These are phyloP conservation scores for Parascotia fuliginaria DNA, from an alignment of 2,888 invertebrate genomes.

Conservation along the genomic window DNA sequence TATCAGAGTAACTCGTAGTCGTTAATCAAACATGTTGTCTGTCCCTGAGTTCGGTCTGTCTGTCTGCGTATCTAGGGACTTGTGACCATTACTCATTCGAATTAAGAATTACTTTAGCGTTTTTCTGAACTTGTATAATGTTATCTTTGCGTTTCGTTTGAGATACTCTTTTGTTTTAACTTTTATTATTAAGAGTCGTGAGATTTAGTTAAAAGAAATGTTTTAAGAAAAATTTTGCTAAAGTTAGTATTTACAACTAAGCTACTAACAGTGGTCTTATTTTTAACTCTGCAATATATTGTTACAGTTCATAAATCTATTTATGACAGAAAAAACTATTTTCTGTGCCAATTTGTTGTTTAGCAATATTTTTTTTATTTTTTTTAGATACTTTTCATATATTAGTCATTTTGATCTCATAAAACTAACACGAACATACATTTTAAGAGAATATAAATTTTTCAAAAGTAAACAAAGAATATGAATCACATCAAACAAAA, in stretches of 20 bases:
- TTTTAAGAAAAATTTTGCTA: too few species aligned
- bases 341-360: too few species aligned
- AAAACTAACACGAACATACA: background rate
- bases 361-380: too few species aligned
- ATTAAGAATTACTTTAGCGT: conserved; percentile 23
- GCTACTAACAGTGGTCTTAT: too few species aligned
- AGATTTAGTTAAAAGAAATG: too few species aligned
- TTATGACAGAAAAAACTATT: too few species aligned
- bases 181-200: too few species aligned
- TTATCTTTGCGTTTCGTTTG: conserved; percentile 25
- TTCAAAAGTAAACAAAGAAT: conserved; percentile 2
- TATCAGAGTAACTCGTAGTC: conserved; percentile 36
- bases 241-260: too few species aligned
- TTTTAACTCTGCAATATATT: too few species aligned
- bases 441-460: too few species aligned
- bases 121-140: conserved; percentile 4
- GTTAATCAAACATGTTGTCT: conserved; percentile 62
- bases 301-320: too few species aligned
- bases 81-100: conserved; percentile 47
- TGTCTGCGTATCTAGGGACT: conserved; percentile 31
- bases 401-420: background rate
- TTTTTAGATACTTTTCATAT: too few species aligned
- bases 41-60: conserved; percentile 40
- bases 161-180: background rate
- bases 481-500: conserved; percentile 12